Base-by-base conservation (phyloP, 2,113 vertebrate species). In the Capreolus pygargus region DNA sequence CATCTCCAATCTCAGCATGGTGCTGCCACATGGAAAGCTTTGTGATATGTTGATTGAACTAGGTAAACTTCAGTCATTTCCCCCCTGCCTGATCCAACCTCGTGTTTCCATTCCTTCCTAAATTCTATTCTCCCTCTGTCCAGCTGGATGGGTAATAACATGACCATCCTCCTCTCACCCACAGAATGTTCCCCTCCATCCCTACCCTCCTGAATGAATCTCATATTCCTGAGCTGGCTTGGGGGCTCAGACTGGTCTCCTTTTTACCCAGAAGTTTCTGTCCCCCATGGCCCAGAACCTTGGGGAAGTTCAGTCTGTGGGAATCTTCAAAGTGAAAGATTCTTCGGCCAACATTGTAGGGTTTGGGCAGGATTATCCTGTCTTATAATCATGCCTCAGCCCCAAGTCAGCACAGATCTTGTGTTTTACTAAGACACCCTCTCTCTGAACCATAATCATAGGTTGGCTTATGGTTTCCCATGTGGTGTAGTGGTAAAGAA, bases 1-100 rank as follows among this genome's bases (percentile, higher is more conserved):
- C 25, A 10, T 16, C 12, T 57, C 11, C 19, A 23, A 0, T 54
- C n/a, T 12, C 7, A 8, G 16, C 60, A 1, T 0, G 0, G 1
- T 10, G 47, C 33, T 1, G 23, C 39, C 8, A 21, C 14, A 7
- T 4, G 55, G 70, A 33, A 28, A 33, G 61, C 0, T 61, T 36
- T 0, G 0, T 36, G 30, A 17, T 79, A 58, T 4, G 23, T 3
- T 67, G 67, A 19, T 28, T 54, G 50, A 12, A 70, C 45, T 14
- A 25, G 61, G 36, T 76, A 55, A 50, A 45, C 39, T 54, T 54
- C 55, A 23, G 16, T 47, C 5, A 1, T 33, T 7, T 19, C 1
- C 1, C 0, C 5, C 13, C 17, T 54, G n/a, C 57, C 19, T 5
- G 61, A 23, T 28, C 9, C 28, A n/a, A 19, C 21, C 17, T 27